Evolutionary conservation across 2,888 invertebrate genomes (phyloP).

Genomic region (Orchesella flavescens): DNA sequence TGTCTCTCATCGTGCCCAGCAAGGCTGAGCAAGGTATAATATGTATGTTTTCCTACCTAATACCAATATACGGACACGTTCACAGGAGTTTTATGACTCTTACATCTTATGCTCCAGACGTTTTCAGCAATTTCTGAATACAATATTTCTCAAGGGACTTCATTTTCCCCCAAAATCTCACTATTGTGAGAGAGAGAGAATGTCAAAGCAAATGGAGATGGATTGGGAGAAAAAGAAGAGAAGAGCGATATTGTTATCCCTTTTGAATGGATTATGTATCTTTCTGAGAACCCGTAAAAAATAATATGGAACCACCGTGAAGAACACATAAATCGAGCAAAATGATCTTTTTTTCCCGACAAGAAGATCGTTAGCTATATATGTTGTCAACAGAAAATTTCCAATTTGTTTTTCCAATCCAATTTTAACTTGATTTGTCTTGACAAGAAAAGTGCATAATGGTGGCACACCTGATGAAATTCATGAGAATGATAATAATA

Average conservation of each 20-base stretch:
- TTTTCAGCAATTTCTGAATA: too few relatives aligned
- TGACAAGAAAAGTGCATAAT: neutral
- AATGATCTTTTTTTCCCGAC: neutral
- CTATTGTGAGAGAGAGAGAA: neutral
- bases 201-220: neutral
- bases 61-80: too few relatives aligned
- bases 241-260: too few relatives aligned
- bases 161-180: too few relatives aligned
- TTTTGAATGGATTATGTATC: too few relatives aligned
- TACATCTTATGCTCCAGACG: too few relatives aligned
- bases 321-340: neutral
- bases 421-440: neutral
- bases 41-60: too few relatives aligned
- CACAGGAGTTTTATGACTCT: too few relatives aligned
- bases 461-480: neutral
- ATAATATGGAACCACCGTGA: neutral
- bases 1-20: too few relatives aligned
- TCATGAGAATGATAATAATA: neutral
- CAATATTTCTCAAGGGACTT: too few relatives aligned
- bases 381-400: neutral
- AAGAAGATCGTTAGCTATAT: neutral
- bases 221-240: neutral
- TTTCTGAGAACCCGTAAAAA: too few relatives aligned
- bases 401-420: neutral
- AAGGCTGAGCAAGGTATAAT: too few relatives aligned